Evolutionary conservation across 1,140 invertebrate genomes (phyloP).

Genomic region (Drosophila subpulchrella): DNA sequence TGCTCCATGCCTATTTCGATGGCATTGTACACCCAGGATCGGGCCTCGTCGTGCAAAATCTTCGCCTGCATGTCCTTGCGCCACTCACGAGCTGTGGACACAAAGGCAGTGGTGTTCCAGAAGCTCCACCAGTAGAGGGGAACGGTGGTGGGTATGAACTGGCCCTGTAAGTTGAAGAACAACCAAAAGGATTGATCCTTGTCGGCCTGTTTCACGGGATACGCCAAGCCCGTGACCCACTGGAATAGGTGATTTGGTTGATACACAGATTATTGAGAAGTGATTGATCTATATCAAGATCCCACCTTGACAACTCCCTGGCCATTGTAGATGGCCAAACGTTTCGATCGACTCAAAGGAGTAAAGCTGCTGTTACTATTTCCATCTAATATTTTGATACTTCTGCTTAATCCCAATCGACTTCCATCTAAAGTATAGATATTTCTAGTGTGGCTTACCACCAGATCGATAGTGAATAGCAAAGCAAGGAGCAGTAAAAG

Average conservation of each 20-base stretch:
- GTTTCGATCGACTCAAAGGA: constrained; percentile 49
- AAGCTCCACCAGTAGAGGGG: constrained; percentile 81
- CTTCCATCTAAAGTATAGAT: neutral
- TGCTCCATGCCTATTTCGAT: constrained; percentile 62
- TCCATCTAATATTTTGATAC: neutral
- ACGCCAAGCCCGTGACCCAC: constrained; percentile 42
- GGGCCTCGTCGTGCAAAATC: constrained; percentile 47
- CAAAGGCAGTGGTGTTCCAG: constrained; percentile 72
- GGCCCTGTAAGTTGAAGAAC: constrained; percentile 70
- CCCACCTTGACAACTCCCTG: constrained; percentile 67
- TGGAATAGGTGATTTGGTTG: neutral
- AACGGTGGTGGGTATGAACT: constrained; percentile 56
- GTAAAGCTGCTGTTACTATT: constrained; percentile 7
- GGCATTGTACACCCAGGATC: constrained; percentile 59
- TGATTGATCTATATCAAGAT: too few species aligned
- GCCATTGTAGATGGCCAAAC: constrained; percentile 70
- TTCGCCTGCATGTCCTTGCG: constrained; percentile 62
- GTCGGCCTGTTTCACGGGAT: constrained; percentile 61
- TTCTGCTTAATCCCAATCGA: neutral
- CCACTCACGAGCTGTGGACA: constrained; percentile 65
- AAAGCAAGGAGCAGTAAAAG: constrained; percentile 29
- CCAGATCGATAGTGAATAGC: constrained; percentile 13
- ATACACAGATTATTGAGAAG: neutral
- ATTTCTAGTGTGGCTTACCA: constrained; percentile 17
- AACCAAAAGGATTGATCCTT: constrained; percentile 66